Conservation (phyloP, 2,888 invertebrate genomes). For the Aplocera efformata region DNA sequence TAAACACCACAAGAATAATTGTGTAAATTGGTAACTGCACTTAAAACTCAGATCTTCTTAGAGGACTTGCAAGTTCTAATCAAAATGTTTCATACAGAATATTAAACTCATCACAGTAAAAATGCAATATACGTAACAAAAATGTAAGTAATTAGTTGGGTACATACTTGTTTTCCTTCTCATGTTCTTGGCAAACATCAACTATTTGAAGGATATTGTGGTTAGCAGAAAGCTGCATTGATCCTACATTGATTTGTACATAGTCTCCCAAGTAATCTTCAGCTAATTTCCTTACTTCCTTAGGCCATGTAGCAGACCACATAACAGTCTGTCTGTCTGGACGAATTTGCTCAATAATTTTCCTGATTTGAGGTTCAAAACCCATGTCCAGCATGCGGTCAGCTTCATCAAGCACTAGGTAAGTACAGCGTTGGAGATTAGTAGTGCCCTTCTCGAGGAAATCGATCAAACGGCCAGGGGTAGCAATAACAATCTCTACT, state of each 20-base stretch:
- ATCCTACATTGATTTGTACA: slow-evolving; percentile 95
- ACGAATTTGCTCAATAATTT: slow-evolving; percentile 95
- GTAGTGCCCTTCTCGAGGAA: slow-evolving; percentile 89
- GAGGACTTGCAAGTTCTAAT: slow-evolving; percentile 63
- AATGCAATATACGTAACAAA: slow-evolving; percentile 2
- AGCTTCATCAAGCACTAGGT: slow-evolving; percentile 93
- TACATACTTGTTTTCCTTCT: slow-evolving; percentile 85
- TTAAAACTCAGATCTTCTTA: slow-evolving; percentile 73
- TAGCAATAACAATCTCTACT: slow-evolving; percentile 93
- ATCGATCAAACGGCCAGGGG: slow-evolving; percentile 93
- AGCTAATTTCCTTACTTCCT: slow-evolving; percentile 94
- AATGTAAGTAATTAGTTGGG: slow-evolving; percentile 6
- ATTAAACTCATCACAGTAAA: slow-evolving; percentile 44
- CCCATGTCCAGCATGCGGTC: slow-evolving; percentile 99
- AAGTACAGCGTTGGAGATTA: slow-evolving; percentile 88
- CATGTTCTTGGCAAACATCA: slow-evolving; percentile 92
- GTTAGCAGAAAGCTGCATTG: slow-evolving; percentile 92
- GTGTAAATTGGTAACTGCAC: neutral
- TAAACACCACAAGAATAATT: slow-evolving; percentile 4
- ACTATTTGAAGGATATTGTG: slow-evolving; percentile 94
- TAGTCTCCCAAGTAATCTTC: slow-evolving; percentile 95
- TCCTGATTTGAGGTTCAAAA: slow-evolving; percentile 97
- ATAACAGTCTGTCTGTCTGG: slow-evolving; percentile 97
- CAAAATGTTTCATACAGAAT: slow-evolving; percentile 46
- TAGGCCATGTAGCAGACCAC: slow-evolving; percentile 99